A percentile compares a stretch with the other conserved stretches of the same genome.
Conservation (phyloP, 2,113 vertebrate genomes). For the Otocyon megalotis region DNA sequence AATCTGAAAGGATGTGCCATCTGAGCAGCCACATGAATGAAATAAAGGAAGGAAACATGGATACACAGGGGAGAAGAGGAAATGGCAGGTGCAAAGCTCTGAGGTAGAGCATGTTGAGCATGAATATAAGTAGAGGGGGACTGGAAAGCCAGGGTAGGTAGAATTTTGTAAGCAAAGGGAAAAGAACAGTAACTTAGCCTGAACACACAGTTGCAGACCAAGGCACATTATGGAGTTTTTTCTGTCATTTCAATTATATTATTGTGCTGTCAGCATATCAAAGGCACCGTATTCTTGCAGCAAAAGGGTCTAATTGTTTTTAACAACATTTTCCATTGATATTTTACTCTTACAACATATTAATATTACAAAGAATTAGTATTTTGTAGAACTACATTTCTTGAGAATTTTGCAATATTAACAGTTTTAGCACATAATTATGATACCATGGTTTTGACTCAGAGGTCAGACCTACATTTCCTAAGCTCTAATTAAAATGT, state of each 20-base stretch:
- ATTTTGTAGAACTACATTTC: not conserved
- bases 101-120: fast-evolving
- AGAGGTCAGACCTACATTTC: not conserved
- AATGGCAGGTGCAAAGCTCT: not conserved
- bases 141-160: not conserved
- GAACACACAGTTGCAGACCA: not conserved
- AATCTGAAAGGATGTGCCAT: not conserved
- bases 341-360: not conserved
- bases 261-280: not conserved
- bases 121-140: no score
- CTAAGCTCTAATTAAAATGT: not conserved
- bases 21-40: not conserved
- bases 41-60: not conserved
- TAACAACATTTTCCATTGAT: not conserved
- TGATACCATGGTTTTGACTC: not conserved
- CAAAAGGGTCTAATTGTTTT: not conserved
- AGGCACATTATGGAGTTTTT: not conserved
- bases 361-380: not conserved
- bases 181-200: not conserved
- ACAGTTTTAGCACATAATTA: not conserved
- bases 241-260: not conserved
- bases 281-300: not conserved
- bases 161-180: not conserved
- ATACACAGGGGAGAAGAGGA: not conserved
- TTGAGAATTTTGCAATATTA: not conserved